Evolutionary conservation across 2,797 vertebrate species (phyloP).

Genomic region (Sardinella longiceps): DNA sequence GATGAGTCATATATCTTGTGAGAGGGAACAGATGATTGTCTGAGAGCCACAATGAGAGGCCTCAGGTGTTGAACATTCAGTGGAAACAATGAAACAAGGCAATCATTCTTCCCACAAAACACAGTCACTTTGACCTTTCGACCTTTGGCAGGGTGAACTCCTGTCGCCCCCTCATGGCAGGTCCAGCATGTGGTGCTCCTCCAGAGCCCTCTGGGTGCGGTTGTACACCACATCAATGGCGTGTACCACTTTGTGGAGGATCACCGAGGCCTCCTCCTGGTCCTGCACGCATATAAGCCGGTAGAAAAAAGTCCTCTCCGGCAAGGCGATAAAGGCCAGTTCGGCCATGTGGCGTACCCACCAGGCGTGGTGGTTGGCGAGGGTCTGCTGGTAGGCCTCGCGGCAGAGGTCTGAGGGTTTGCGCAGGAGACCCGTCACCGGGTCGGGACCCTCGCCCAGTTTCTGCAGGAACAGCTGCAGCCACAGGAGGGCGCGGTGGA

Average conservation of each 20-base stretch:
- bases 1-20: background rate
- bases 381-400: constrained; percentile 78
- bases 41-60: background rate
- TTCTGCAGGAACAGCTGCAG: constrained; percentile 82
- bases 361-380: constrained; percentile 83
- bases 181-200: constrained; percentile 76
- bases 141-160: background rate
- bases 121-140: background rate
- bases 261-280: constrained; percentile 63
- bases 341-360: constrained; percentile 76
- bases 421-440: constrained; percentile 52
- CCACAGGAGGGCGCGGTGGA: constrained; percentile 86
- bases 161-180: constrained; percentile 67
- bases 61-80: too few relatives aligned
- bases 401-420: constrained; percentile 79
- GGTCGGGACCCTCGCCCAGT: constrained; percentile 64
- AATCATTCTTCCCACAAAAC: background rate
- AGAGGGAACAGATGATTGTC: background rate
- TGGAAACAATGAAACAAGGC: background rate
- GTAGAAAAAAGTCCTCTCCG: constrained; percentile 77
- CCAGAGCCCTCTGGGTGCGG: constrained; percentile 75
- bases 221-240: constrained; percentile 77
- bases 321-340: constrained; percentile 84
- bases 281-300: constrained; percentile 73
- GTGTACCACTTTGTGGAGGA: constrained; percentile 70